Base-by-base conservation (phyloP, 2,888 invertebrate genomes). In the Oxyscelio sp. region DNA sequence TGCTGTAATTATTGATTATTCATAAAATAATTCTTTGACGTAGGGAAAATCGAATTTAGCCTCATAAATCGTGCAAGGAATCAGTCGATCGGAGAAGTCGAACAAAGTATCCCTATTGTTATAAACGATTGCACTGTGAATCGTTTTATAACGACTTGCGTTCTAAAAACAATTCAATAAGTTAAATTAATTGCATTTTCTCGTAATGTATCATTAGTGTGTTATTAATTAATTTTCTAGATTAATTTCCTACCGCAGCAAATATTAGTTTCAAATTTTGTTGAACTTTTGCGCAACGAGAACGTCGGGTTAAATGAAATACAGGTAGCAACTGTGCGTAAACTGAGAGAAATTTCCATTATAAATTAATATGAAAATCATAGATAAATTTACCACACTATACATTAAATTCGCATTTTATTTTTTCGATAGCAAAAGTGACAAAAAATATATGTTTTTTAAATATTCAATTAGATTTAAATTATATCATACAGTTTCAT, bases 211-310 rank as follows among this genome's bases (percentile, higher is more conserved):
- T 63, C 50, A 54, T 63, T 40, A 52, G 27, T 59, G 21, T n/a
- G 63, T 45, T 45, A 56, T 48, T 75, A 31, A 65, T 75, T 45
- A 45, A 63, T 11, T 63, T 74, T 45, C n/a, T 17, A 43, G 34
- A 66, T 50, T 77, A 34, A 48, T 58, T 58, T 65, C 24, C 40
- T 4, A 56, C 38, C 40, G 40, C 38, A 31, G 38, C 24, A 58
- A 78, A 70, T 45, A 54, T 45, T 61, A 59, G 17, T 52, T 61
- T 61, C 45, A 27, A 61, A 59, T 61, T 78, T 68, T 45, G 61
- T 34, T 45, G 21, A 68, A 59, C 31, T 63, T 65, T 65, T 56
- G 48, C 27, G 19, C 40, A 24, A 19, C 22, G 27, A 4, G 38
- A n/a, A 15, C 15, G 19, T 21, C 15, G 4, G 68, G 19, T 31